These are phyloP conservation scores for Drosophila ficusphila DNA, from an alignment of 1,140 invertebrate species.

Conservation along the genomic window DNA sequence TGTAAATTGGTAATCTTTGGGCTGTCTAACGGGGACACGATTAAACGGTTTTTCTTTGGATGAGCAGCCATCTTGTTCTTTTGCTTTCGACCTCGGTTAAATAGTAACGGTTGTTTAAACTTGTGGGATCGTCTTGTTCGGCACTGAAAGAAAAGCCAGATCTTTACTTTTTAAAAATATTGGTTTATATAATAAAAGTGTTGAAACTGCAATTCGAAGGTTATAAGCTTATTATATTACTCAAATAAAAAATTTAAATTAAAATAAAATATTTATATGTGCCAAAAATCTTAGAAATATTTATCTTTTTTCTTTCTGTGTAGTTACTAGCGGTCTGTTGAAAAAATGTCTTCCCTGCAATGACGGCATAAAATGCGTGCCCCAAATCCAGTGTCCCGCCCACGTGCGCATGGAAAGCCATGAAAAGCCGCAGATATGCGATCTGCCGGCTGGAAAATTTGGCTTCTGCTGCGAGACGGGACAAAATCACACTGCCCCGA, in stretches of 20 bases:
- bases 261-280: too few species aligned
- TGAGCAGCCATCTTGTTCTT: neutral
- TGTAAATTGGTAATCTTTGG: neutral
- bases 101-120: constrained; percentile 9
- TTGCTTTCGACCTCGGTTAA: neutral
- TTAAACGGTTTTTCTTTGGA: neutral
- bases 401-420: constrained; percentile 84
- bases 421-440: constrained; percentile 84
- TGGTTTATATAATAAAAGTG: too few species aligned
- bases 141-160: neutral
- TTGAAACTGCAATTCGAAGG: too few species aligned
- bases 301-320: neutral
- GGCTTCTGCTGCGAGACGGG: constrained; percentile 87
- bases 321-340: constrained; percentile 50
- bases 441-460: constrained; percentile 80
- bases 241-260: too few species aligned
- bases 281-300: too few species aligned
- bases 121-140: neutral
- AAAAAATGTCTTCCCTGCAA: constrained; percentile 83
- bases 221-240: too few species aligned
- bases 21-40: neutral
- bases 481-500: constrained; percentile 85
- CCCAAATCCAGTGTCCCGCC: constrained; percentile 87
- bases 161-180: too few species aligned
- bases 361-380: constrained; percentile 85